Percentiles rank a stretch among this genome's conserved stretches.
Conservation (phyloP, 2,888 invertebrate genomes). For the Griposia aprilina region DNA sequence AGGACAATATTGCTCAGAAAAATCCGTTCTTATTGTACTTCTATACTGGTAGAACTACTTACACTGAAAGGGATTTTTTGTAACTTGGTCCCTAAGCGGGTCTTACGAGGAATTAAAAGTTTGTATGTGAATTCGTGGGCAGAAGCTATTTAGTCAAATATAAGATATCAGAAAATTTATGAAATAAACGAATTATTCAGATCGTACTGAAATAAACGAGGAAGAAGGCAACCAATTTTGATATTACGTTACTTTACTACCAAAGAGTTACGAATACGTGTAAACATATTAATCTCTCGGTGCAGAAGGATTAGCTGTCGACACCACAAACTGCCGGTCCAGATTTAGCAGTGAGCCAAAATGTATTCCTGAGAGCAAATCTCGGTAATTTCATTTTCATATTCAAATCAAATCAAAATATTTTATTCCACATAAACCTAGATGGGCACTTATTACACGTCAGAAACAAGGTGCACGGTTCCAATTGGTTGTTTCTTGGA, state of each 20-base stretch:
- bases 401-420: too few species aligned
- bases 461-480: too few species aligned
- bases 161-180: background rate
- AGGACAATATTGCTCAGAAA: too few species aligned
- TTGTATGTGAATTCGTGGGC: background rate
- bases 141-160: background rate
- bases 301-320: slow-evolving; percentile 24
- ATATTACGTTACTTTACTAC: slow-evolving; percentile 21
- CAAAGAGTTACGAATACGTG: slow-evolving; percentile 5
- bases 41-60: too few species aligned
- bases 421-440: too few species aligned
- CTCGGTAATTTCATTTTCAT: slow-evolving; percentile 10
- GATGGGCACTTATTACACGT: too few species aligned
- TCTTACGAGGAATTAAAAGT: background rate
- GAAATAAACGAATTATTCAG: background rate
- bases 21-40: too few species aligned
- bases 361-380: slow-evolving; percentile 20
- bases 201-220: background rate
- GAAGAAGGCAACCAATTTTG: background rate
- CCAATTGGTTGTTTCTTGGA: too few species aligned
- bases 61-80: background rate
- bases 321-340: slow-evolving; percentile 27
- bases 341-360: slow-evolving; percentile 37
- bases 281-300: slow-evolving; percentile 35
- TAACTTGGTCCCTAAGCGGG: background rate